Base-by-base conservation (phyloP, 2,888 invertebrate species). In the Prenolepis imparis region DNA sequence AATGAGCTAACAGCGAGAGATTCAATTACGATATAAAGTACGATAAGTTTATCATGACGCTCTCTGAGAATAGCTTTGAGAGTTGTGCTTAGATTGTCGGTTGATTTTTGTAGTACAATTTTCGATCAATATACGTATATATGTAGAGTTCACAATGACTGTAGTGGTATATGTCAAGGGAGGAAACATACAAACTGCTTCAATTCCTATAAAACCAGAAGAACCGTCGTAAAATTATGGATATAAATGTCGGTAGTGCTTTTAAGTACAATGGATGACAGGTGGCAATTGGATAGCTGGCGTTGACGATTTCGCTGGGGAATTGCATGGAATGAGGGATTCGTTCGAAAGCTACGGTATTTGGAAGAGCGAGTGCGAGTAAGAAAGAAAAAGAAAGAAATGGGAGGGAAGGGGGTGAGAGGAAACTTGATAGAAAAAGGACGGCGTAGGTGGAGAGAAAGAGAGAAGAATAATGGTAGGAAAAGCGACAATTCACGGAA, bases 231-330 rank as follows among this genome's bases (percentile, higher is more conserved):
- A 61, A 72, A 57, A 83, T 82, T 86, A 83, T 86, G 81, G 80
- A 78, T 86, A 64, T 72, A 81, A 82, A 85, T 74, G 64, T 67
- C 75, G 61, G 57, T 15, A 59, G 41, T 67, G 70, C 78, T 63
- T 86, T 86, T 88, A 84, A 78, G 73, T 80, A 82, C 81, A 88
- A 86, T 85, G 82, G 84, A 87, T 87, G 87, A 87, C 86, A 84
- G 86, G 78, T 87, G 83, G 89, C 89, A 91, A 91, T 91, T 89
- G 90, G 89, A 89, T 87, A 89, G 88, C 84, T 88, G 89, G 85
- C 88, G 87, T 88, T 90, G 89, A 89, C 85, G 87, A 88, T 88
- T 90, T 88, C 74, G 84, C 86, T 85, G 82, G 83, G 80, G 87
- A 84, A 91, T 85, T 86, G 88, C 74, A 77, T 32, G 84, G 83